A percentile compares a stretch with the other conserved stretches of the same genome.
These are phyloP conservation scores for Todus mexicanus DNA, from an alignment of 2,797 vertebrate genomes.

Conservation along the genomic window DNA sequence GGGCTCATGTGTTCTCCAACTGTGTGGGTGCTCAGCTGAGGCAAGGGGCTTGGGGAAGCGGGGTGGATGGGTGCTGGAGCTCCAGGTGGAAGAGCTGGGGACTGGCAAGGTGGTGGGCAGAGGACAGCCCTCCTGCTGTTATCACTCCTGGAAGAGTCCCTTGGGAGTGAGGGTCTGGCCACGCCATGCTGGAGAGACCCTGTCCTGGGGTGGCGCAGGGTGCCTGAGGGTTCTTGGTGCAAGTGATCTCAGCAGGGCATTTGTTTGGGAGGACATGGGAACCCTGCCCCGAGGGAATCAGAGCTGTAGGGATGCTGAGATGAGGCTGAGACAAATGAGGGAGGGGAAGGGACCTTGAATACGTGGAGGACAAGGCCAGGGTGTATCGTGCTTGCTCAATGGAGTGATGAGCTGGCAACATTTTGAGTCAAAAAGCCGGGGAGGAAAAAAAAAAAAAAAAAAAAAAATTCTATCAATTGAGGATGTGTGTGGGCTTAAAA, in stretches of 20 bases:
- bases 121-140: neutral
- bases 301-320: neutral
- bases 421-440: neutral
- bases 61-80: neutral
- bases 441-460: too few species aligned
- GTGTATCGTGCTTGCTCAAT: neutral
- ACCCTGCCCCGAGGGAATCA: accelerated
- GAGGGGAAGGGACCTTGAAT: neutral
- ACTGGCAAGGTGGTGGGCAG: neutral
- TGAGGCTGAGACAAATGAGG: neutral
- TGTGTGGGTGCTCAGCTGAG: accelerated
- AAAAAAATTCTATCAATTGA: neutral
- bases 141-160: neutral
- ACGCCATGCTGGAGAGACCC: neutral
- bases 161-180: neutral
- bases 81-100: neutral
- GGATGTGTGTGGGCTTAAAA: neutral
- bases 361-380: accelerated
- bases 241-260: neutral
- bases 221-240: neutral
- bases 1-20: neutral
- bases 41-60: neutral
- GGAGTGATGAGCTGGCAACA: neutral
- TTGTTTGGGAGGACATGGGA: neutral
- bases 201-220: accelerated